These are phyloP conservation scores for Amphiura filiformis DNA, from an alignment of 35 echinoderm and acorn worm genomes.

Conservation along the genomic window DNA sequence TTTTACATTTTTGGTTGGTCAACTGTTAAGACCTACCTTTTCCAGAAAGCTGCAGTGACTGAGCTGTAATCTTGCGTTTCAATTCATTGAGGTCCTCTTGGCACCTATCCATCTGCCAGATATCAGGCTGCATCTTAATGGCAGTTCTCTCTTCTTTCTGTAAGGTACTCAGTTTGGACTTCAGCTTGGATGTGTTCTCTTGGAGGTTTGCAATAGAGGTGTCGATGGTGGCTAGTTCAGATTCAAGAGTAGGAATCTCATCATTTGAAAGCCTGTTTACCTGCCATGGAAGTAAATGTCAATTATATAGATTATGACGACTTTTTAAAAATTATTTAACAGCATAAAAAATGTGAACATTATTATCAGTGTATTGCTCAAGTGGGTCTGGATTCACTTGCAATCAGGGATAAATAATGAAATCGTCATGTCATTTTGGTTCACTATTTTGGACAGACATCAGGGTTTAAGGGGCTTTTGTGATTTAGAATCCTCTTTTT, in stretches of 20 bases:
- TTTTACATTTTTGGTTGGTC: no score
- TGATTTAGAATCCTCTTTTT: no score
- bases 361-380: not conserved
- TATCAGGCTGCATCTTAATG: constrained; percentile 73
- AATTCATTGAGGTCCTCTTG: constrained; percentile 48
- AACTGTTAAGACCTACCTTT: constrained; percentile 10
- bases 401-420: not conserved
- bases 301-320: not conserved
- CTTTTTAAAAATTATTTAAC: not conserved
- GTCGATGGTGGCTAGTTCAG: constrained; percentile 58
- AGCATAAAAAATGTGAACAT: not conserved
- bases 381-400: not conserved
- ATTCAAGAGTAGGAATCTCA: constrained; percentile 79
- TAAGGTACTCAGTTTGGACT: constrained; percentile 49
- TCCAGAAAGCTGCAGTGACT: constrained; percentile 60
- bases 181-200: constrained; percentile 22
- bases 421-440: not conserved
- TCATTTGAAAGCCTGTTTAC: constrained; percentile 58
- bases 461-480: no score
- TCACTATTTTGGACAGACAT: no score
- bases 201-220: constrained; percentile 68
- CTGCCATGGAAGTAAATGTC: constrained; percentile 15
- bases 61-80: constrained; percentile 63
- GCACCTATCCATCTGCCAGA: constrained; percentile 59
- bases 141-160: constrained; percentile 82